A percentile compares a stretch with the other conserved stretches of the same genome.
Evolutionary conservation across 2,797 vertebrate species (phyloP).

Genomic region (Scyliorhinus canicula): DNA sequence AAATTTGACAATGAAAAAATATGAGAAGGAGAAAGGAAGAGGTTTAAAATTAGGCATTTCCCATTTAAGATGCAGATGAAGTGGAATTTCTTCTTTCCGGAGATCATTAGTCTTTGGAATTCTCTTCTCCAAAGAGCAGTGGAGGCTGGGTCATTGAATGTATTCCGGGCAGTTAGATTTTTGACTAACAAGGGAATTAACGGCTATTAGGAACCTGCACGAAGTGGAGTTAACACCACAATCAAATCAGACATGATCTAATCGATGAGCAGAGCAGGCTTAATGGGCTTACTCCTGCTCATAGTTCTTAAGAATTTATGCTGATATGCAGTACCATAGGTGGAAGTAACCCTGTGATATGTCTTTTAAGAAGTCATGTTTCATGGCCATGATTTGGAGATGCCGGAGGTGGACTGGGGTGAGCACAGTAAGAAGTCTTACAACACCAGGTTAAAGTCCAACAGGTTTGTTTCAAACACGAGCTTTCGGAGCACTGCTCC

Average conservation of each 20-base stretch:
- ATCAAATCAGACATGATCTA: background rate
- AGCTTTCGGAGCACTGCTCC: too few species aligned
- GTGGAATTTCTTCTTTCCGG: background rate
- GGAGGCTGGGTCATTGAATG: background rate
- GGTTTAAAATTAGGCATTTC: background rate
- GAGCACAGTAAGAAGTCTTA: too few species aligned
- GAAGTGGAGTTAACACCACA: background rate
- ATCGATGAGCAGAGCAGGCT: background rate
- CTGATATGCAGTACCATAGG: background rate
- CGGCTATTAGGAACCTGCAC: background rate
- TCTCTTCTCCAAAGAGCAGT: background rate
- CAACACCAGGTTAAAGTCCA: too few species aligned
- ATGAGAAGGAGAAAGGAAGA: background rate
- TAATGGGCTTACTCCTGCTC: too few species aligned
- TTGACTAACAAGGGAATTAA: background rate
- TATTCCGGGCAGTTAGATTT: background rate
- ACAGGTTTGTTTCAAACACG: too few species aligned
- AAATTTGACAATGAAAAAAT: background rate
- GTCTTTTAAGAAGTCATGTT: background rate
- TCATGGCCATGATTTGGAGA: too few species aligned
- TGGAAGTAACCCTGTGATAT: background rate
- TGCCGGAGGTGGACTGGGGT: too few species aligned
- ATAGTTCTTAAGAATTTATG: background rate
- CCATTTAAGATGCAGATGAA: background rate
- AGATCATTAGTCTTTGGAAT: background rate